A percentile compares a stretch with the other conserved stretches of the same genome.
phyloP scores from a whole-genome alignment of 2,113 vertebrate genomes.

The Carassius auratus region DNA sequence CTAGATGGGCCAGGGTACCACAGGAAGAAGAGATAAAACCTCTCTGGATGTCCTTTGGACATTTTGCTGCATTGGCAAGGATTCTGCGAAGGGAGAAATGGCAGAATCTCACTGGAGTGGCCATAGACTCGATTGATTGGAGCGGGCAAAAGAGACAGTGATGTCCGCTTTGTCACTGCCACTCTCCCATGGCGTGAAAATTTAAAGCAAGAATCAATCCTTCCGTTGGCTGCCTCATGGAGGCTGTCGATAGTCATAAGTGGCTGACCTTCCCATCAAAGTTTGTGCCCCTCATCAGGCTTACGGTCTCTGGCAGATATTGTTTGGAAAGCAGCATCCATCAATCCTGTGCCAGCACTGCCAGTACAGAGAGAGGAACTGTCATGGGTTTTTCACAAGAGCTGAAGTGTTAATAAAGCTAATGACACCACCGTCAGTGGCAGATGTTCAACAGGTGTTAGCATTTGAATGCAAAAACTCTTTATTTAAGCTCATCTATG shows the following conservation, averaged over 20 bases:
- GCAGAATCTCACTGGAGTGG: slow-evolving; percentile 50
- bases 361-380: neutral
- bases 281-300: slow-evolving; percentile 38
- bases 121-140: slow-evolving; percentile 70
- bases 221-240: slow-evolving; percentile 46
- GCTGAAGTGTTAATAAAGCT: slow-evolving; percentile 15
- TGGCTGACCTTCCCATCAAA: slow-evolving; percentile 52
- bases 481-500: neutral
- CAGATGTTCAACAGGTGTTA: neutral
- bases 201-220: slow-evolving; percentile 59
- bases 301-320: slow-evolving; percentile 23
- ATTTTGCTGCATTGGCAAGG: slow-evolving; percentile 49
- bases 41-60: slow-evolving; percentile 42
- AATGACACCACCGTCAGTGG: neutral
- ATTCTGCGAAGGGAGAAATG: slow-evolving; percentile 25
- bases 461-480: neutral
- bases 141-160: slow-evolving; percentile 70
- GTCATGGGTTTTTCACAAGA: slow-evolving; percentile 1
- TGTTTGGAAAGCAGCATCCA: neutral
- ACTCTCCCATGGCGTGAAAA: slow-evolving; percentile 51
- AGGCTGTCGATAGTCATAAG: slow-evolving; percentile 58
- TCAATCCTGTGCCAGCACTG: slow-evolving; percentile 20
- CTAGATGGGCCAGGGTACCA: neutral
- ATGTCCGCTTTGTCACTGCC: slow-evolving; percentile 67
- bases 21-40: slow-evolving; percentile 36